Conservation (phyloP, 1,140 invertebrate species). For the Zophobas atratus region DNA sequence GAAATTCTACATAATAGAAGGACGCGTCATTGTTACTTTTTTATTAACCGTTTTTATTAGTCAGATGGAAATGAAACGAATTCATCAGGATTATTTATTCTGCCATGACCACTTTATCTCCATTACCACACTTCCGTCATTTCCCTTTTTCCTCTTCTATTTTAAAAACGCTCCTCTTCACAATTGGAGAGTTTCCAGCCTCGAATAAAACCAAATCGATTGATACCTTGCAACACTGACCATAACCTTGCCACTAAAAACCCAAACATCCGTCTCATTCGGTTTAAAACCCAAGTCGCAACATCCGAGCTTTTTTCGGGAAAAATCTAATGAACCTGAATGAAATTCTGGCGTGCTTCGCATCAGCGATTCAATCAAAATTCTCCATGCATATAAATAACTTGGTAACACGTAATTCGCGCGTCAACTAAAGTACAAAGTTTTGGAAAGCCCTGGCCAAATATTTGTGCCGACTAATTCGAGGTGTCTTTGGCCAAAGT, state of each 20-base stretch:
- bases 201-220: slow-evolving; percentile 26
- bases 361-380: neutral
- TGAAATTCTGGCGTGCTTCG: neutral
- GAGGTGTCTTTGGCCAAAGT: slow-evolving; percentile 10
- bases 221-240: slow-evolving; percentile 5
- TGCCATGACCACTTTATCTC: neutral
- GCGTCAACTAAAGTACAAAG: slow-evolving; percentile 27
- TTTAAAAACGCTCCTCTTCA: neutral
- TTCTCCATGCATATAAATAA: slow-evolving; percentile 13
- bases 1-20: too few species aligned
- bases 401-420: slow-evolving; percentile 7
- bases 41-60: too few species aligned
- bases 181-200: slow-evolving; percentile 11
- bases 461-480: slow-evolving; percentile 3
- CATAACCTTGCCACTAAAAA: slow-evolving; percentile 14
- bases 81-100: too few species aligned
- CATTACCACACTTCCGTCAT: neutral
- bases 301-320: neutral
- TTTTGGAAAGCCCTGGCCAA: slow-evolving; percentile 11
- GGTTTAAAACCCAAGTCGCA: too few species aligned
- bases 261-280: neutral
- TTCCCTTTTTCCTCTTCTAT: slow-evolving; percentile 3
- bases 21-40: too few species aligned
- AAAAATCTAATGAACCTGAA: neutral
- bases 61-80: too few species aligned